These are phyloP conservation scores for Pyrrhosoma nymphula DNA, from an alignment of 2,888 invertebrate species.

Conservation along the genomic window DNA sequence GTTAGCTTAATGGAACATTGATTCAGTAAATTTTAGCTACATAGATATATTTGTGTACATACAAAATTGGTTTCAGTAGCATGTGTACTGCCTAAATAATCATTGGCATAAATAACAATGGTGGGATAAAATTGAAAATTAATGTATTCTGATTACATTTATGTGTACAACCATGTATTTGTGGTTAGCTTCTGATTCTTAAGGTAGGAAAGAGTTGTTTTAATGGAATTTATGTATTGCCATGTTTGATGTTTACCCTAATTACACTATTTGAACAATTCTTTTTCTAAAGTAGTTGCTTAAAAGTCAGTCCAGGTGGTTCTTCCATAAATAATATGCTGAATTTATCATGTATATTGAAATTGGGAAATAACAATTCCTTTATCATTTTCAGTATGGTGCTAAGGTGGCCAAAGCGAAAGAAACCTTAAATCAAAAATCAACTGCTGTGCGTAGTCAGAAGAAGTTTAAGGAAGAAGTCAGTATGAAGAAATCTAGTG, in stretches of 20 bases:
- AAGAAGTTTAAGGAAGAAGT: not conserved
- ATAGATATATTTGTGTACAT: slow-evolving; percentile 38
- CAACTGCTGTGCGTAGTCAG: not conserved
- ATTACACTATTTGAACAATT: not conserved
- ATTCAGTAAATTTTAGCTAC: slow-evolving; percentile 53
- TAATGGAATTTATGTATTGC: slow-evolving; percentile 36
- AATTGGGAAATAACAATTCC: not conserved
- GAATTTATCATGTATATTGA: not conserved
- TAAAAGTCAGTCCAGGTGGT: slow-evolving; percentile 30
- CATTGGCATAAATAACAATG: slow-evolving; percentile 20
- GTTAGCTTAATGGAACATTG: slow-evolving; percentile 54
- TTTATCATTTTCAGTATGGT: slow-evolving; percentile 54
- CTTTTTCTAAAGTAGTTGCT: slow-evolving; percentile 43
- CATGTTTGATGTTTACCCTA: slow-evolving; percentile 37
- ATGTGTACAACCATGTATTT: slow-evolving; percentile 37
- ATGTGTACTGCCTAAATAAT: slow-evolving; percentile 52
- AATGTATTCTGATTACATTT: not conserved
- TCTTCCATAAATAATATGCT: not conserved
- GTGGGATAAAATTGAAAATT: not conserved
- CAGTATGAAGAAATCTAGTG: not conserved
- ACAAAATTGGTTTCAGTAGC: slow-evolving; percentile 60
- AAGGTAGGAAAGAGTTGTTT: slow-evolving; percentile 57
- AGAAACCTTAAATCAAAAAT: not conserved
- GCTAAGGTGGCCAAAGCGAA: slow-evolving; percentile 20
- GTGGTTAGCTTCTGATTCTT: slow-evolving; percentile 49